phyloP scores from a whole-genome alignment of 1,140 invertebrate species.

The Panagrolaimus sp. region DNA sequence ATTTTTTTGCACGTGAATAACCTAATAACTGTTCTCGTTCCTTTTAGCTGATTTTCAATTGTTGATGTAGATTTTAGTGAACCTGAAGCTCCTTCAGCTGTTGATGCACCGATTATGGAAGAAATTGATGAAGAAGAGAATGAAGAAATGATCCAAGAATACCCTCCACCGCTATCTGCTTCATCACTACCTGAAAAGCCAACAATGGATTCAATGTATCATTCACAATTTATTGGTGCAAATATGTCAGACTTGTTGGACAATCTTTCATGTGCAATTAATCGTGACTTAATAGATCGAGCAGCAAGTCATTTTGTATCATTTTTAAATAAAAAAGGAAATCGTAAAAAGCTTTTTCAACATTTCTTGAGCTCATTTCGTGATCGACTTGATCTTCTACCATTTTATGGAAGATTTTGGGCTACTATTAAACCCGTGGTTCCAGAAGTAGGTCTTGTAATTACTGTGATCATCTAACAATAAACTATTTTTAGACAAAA shows the following conservation, averaged over 20 bases:
- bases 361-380: constrained; percentile 63
- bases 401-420: constrained; percentile 87
- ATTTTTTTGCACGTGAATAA: too few species aligned
- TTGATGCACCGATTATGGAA: neutral
- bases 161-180: neutral
- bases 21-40: too few species aligned
- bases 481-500: constrained; percentile 64
- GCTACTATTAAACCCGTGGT: constrained; percentile 85
- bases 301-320: constrained; percentile 88
- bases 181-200: neutral
- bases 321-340: constrained; percentile 87
- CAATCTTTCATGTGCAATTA: constrained; percentile 84
- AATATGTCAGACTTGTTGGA: constrained; percentile 75
- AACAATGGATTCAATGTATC: neutral
- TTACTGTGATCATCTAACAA: neutral
- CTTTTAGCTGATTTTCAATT: neutral
- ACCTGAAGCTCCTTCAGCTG: neutral
- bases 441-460: constrained; percentile 63
- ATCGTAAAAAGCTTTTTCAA: constrained; percentile 79
- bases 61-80: neutral
- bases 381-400: constrained; percentile 76
- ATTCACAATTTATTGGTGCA: neutral
- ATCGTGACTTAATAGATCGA: constrained; percentile 90
- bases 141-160: neutral
- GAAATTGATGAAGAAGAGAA: neutral